phyloP scores from a whole-genome alignment of 2,113 vertebrate species.

The Tragelaphus imberbis region DNA sequence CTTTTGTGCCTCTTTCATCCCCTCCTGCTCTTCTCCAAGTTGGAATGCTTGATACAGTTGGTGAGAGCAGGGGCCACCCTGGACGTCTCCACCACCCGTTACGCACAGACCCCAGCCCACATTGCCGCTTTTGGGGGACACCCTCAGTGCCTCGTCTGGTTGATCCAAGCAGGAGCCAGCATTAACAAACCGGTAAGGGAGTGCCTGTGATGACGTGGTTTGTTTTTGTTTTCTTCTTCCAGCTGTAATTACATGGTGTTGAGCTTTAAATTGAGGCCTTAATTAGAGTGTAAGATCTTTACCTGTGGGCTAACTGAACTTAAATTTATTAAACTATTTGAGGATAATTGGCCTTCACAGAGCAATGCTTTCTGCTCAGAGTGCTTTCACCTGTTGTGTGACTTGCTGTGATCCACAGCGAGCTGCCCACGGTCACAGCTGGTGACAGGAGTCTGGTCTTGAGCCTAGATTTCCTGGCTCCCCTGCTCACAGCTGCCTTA shows the following conservation, averaged over 20 bases:
- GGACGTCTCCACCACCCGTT: slow-evolving; percentile 89
- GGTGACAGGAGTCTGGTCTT: neutral
- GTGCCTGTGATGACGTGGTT: rapidly evolving
- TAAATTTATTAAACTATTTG: neutral
- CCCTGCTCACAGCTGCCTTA: neutral
- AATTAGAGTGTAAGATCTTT: neutral
- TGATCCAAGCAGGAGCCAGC: slow-evolving; percentile 93
- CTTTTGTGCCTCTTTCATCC: neutral
- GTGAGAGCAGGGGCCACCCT: slow-evolving; percentile 93
- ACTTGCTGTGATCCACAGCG: neutral
- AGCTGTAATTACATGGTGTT: neutral
- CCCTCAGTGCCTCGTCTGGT: slow-evolving; percentile 92
- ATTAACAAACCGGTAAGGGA: slow-evolving; percentile 92
- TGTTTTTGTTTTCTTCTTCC: neutral
- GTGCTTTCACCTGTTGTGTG: neutral
- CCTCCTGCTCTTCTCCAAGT: slow-evolving; percentile 75
- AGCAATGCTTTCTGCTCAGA: neutral
- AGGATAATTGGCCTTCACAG: neutral
- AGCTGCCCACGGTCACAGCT: slow-evolving; percentile 14
- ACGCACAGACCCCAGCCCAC: slow-evolving; percentile 94
- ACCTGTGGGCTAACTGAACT: neutral
- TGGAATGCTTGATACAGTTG: slow-evolving; percentile 92
- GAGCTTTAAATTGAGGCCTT: neutral
- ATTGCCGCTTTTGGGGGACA: slow-evolving; percentile 96
- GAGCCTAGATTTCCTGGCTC: neutral